Conservation (phyloP, 1,140 invertebrate genomes). For the Sitophilus oryzae region DNA sequence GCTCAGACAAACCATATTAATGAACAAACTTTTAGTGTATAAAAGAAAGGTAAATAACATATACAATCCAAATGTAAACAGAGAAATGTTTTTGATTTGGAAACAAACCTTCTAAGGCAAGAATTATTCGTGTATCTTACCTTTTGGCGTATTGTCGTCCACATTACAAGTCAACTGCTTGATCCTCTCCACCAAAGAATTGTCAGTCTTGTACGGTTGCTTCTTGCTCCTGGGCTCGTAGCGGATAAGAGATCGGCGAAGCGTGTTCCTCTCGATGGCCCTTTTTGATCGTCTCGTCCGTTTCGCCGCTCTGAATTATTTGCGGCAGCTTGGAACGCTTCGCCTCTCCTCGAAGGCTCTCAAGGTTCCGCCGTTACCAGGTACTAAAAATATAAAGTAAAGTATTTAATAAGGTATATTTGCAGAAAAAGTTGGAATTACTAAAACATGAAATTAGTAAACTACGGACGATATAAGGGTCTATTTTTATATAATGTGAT, state of each 20-base stretch:
- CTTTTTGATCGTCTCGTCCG: constrained; percentile 54
- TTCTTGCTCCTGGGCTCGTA: constrained; percentile 49
- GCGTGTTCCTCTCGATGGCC: constrained; percentile 68
- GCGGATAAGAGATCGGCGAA: constrained; percentile 49
- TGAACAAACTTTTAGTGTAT: too few species aligned
- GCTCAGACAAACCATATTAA: too few species aligned
- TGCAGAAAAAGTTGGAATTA: too few species aligned
- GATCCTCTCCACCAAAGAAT: constrained; percentile 72
- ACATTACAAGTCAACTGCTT: constrained; percentile 75
- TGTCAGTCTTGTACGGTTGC: constrained; percentile 50
- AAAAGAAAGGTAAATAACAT: too few species aligned
- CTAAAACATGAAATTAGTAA: too few species aligned
- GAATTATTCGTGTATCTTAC: constrained; percentile 42
- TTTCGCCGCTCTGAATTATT: constrained; percentile 44
- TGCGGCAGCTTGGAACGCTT: constrained; percentile 52
- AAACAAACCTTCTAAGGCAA: too few species aligned
- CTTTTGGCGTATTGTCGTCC: constrained; percentile 48
- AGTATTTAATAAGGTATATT: background rate
- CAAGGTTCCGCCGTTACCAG: constrained; percentile 59
- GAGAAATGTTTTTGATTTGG: too few species aligned
- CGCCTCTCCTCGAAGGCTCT: constrained; percentile 59
- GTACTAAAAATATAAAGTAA: constrained; percentile 41
- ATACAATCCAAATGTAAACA: too few species aligned
- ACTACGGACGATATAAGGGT: too few species aligned
- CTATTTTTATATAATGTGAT: too few species aligned